phyloP scores from a whole-genome alignment of 35 echinoderm and acorn worm species.

The Anneissia japonica region DNA sequence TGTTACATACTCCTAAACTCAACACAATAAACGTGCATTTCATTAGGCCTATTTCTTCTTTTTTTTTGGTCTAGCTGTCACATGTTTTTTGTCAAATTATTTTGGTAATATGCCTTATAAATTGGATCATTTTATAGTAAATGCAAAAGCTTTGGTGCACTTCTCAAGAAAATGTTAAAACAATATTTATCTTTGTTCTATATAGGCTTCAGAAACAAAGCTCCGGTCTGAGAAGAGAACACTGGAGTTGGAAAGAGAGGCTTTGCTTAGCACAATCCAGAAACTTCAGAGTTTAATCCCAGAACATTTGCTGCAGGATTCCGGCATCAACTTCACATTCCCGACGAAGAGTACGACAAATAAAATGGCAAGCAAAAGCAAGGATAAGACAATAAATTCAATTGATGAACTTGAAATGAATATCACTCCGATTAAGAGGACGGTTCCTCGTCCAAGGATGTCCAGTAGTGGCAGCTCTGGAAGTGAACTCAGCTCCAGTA shows the following conservation, averaged over 20 bases:
- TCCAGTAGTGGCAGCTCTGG: conserved; percentile 49
- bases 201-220: conserved; percentile 28
- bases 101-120: too few relatives aligned
- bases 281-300: conserved; percentile 50
- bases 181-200: neutral
- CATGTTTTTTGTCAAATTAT: too few relatives aligned
- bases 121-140: too few relatives aligned
- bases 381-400: conserved; percentile 30
- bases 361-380: neutral
- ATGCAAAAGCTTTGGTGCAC: too few relatives aligned
- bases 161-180: too few relatives aligned
- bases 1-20: too few relatives aligned
- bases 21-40: too few relatives aligned
- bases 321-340: conserved; percentile 50
- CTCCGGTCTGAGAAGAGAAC: conserved; percentile 33
- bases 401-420: conserved; percentile 47
- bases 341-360: neutral
- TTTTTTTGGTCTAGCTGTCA: too few relatives aligned
- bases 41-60: too few relatives aligned
- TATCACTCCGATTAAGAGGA: conserved; percentile 12
- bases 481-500: conserved; percentile 54
- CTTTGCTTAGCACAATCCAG: conserved; percentile 52
- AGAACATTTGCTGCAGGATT: conserved; percentile 35
- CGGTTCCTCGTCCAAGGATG: conserved; percentile 14
- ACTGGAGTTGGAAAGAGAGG: conserved; percentile 55